Evolutionary conservation across 2,797 vertebrate genomes (phyloP).

Genomic region (Phalanger gymnotis): DNA sequence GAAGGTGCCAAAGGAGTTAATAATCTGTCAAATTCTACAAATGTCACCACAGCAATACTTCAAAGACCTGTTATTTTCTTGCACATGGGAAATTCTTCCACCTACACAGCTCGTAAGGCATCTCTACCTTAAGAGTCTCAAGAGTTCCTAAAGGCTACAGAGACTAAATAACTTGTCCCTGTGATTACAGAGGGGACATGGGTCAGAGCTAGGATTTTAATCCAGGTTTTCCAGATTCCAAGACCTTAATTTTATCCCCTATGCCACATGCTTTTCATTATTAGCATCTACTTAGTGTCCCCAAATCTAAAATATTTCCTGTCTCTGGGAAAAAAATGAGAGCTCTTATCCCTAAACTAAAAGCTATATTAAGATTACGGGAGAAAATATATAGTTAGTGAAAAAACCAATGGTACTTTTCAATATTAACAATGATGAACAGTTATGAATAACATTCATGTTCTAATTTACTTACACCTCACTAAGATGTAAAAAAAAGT

Average conservation of each 20-base stretch:
- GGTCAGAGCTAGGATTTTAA: not conserved
- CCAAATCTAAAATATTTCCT: constrained; percentile 31
- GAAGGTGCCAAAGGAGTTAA: constrained; percentile 14
- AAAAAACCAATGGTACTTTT: constrained; percentile 18
- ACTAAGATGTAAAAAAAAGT: not conserved
- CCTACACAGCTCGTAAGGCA: not conserved
- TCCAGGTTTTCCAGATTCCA: not conserved
- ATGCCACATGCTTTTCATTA: not conserved
- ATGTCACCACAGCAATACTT: not conserved
- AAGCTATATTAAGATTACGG: not conserved
- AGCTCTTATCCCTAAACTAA: not conserved
- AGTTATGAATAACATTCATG: not conserved
- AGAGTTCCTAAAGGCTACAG: not conserved
- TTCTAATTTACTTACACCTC: not conserved
- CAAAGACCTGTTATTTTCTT: constrained; percentile 38
- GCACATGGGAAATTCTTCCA: not conserved
- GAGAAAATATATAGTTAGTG: not conserved
- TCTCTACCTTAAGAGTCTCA: not conserved
- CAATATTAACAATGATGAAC: not conserved
- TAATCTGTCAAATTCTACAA: constrained; percentile 42
- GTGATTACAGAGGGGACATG: not conserved
- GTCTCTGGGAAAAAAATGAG: constrained; percentile 21
- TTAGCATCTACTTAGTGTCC: constrained; percentile 4
- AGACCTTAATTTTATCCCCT: not conserved
- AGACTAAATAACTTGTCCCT: not conserved